Conservation (phyloP, 2,888 invertebrate genomes). For the Drepana falcataria region DNA sequence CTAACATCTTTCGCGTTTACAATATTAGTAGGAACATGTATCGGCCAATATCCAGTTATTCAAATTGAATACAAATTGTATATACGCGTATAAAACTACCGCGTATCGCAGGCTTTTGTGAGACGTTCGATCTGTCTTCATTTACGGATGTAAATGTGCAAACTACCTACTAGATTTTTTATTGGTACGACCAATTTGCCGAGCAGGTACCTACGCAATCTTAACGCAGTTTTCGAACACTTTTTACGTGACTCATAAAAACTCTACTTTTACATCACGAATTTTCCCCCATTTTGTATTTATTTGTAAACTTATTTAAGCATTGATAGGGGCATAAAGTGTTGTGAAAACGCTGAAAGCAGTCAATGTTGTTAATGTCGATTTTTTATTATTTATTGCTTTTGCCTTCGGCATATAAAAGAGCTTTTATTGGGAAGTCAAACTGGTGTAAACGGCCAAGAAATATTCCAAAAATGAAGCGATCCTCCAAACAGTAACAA, state of each 20-base stretch:
- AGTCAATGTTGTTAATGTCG: constrained; percentile 31
- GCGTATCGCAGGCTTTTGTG: constrained; percentile 43
- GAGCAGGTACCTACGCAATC: constrained; percentile 35
- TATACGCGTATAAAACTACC: constrained; percentile 50
- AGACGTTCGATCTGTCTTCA: constrained; percentile 71
- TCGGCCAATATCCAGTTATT: constrained; percentile 48
- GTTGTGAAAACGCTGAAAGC: constrained; percentile 26
- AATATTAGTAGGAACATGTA: constrained; percentile 11
- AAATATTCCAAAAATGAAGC: not conserved
- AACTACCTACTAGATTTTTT: constrained; percentile 64
- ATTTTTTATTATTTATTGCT: constrained; percentile 31
- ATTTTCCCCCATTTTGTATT: constrained; percentile 32
- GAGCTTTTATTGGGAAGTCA: constrained; percentile 21
- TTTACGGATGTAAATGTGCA: constrained; percentile 60
- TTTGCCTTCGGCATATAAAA: constrained; percentile 19
- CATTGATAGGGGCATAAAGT: constrained; percentile 27
- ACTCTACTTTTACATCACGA: constrained; percentile 34
- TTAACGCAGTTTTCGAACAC: constrained; percentile 18
- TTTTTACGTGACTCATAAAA: constrained; percentile 39
- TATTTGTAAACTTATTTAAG: constrained; percentile 34
- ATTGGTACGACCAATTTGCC: constrained; percentile 56
- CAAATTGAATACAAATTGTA: constrained; percentile 63
- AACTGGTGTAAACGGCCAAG: constrained; percentile 15
- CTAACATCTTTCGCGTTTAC: too few species aligned
- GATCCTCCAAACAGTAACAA: not conserved